These are phyloP conservation scores for Subacronicta megacephala DNA, from an alignment of 2,888 invertebrate species.

Conservation along the genomic window DNA sequence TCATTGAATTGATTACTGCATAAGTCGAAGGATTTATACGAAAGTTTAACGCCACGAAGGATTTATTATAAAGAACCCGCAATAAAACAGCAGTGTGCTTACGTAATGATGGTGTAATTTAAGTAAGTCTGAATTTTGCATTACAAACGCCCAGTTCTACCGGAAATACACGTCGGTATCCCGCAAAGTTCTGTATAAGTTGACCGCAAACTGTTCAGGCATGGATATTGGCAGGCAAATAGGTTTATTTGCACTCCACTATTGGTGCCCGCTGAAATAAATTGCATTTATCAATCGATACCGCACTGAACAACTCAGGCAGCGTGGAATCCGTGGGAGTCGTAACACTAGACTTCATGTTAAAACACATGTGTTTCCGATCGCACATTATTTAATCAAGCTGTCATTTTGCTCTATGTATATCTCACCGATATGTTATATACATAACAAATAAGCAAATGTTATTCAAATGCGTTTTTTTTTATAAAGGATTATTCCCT, in stretches of 20 bases:
- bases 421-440: too few relatives aligned
- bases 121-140: not conserved
- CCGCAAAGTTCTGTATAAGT: constrained; percentile 21
- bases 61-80: not conserved
- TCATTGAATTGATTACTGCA: constrained; percentile 6
- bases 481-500: too few relatives aligned
- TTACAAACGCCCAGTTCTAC: constrained; percentile 7
- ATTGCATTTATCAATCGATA: constrained; percentile 46
- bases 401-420: not conserved
- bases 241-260: constrained; percentile 42
- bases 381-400: constrained; percentile 10
- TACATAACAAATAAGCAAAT: too few relatives aligned
- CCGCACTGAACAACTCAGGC: constrained; percentile 4
- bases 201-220: constrained; percentile 28
- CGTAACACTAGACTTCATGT: constrained; percentile 17
- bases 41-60: not conserved
- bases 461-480: too few relatives aligned
- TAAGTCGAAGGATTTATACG: constrained; percentile 5
- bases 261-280: constrained; percentile 31
- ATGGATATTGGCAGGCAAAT: constrained; percentile 41
- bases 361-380: constrained; percentile 39
- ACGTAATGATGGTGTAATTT: not conserved
- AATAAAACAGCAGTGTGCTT: not conserved
- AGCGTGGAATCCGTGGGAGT: constrained; percentile 24
- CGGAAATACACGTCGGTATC: constrained; percentile 12